Evolutionary conservation across 2,113 vertebrate genomes (phyloP).

Genomic region (Hemicordylus capensis): DNA sequence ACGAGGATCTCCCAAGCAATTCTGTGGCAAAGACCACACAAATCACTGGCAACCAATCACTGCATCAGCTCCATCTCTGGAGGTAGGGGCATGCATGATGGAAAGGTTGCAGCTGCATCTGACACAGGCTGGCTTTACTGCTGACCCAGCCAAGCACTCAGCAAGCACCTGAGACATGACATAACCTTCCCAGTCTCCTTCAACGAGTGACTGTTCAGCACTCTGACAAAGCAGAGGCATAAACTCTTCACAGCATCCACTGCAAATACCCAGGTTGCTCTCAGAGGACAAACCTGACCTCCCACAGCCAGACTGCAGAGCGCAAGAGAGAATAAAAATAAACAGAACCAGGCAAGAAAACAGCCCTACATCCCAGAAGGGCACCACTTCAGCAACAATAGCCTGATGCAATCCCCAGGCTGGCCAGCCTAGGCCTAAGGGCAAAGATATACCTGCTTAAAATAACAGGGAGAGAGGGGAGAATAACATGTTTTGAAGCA

Average conservation of each 20-base stretch:
- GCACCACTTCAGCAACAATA: slow-evolving; percentile 46
- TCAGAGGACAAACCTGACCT: background rate
- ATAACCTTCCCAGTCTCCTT: background rate
- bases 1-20: background rate
- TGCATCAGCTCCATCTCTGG: background rate
- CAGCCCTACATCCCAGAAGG: background rate
- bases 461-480: slow-evolving; percentile 29
- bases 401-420: slow-evolving; percentile 66
- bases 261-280: slow-evolving; percentile 22
- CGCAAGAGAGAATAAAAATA: slow-evolving; percentile 70
- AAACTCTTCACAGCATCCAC: background rate
- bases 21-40: background rate
- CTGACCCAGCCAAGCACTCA: background rate
- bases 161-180: background rate
- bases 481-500: slow-evolving; percentile 37
- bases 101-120: background rate
- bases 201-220: rapidly evolving
- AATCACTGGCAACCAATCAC: background rate
- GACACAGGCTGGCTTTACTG: background rate
- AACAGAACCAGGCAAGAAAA: slow-evolving; percentile 67
- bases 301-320: slow-evolving; percentile 20
- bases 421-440: slow-evolving; percentile 21
- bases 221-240: background rate
- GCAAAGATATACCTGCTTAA: slow-evolving; percentile 6
- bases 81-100: background rate